Evolutionary conservation across 2,888 invertebrate genomes (phyloP), one percentile per base, ranked within the genome.

Genomic region (Drosophila mimica): DNA sequence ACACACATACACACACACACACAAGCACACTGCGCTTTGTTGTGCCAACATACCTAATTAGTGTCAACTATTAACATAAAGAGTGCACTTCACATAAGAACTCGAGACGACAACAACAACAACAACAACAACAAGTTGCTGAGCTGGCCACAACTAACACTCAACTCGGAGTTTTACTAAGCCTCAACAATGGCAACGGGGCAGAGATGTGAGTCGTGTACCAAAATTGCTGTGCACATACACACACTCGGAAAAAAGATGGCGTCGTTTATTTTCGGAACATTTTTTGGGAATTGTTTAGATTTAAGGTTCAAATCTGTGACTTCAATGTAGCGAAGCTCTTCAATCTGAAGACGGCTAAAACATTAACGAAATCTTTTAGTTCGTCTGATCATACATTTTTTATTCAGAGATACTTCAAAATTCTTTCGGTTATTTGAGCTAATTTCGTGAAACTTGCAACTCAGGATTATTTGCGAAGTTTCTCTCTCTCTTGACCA

Each of bases 41-140:
- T 88, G 84, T 88, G 83, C 84, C 83, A 84, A 87, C 89, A 89
- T 83, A 84, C 77, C 86, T 87, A 87, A 87, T 88, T 87, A 87
- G 86, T 87, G 86, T 87, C 89, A 87, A 87, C 87, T 87, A 89
- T 87, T 89, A 87, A 89, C 87, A 89, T 87, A 87, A 87, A 89
- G 87, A 87, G 89, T 84, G 84, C 83, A 81, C 89, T 87, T 79
- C 87, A 89, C 84, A 82, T 79, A 75, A 88, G 89, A 88, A 88
- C 86, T 89, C 87, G 87, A 87, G 89, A 87, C 86, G 87, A 81
- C 81, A 64, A 52, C 67, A 68, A 9, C 54, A 63, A 9, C 65
- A 68, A 49, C 68, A 74, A 66, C 70, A 66, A 61, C 56, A 62
- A 48, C 62, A 67, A 67, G 59, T 67, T 53, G 76, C 66, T 71